Evolutionary conservation across 1,140 invertebrate genomes (phyloP), one percentile per base, ranked within the genome.

Genomic region (Cydia amplana): DNA sequence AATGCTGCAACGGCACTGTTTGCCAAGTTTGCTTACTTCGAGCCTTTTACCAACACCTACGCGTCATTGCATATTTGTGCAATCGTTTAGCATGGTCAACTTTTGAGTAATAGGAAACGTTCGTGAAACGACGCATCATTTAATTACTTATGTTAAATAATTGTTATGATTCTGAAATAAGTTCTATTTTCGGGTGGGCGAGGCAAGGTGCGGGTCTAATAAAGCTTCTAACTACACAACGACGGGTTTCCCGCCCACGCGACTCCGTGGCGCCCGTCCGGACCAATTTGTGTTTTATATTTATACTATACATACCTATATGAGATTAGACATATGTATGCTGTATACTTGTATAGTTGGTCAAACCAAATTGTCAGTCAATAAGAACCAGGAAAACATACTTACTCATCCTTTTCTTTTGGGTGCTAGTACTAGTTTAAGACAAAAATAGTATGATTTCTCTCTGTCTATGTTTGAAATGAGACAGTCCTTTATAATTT

Each of bases 231-330:
- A 67, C 64, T 40, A 70, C 78, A 85, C 84, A 79, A 88, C 89
- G 88, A 92, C 89, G 88, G 91, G 91, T 91, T 91, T 91, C 89
- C 89, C 91, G 88, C 90, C 91, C 85, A 92, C 90, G 88, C 91
- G 91, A 91, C 89, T 85, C 84, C 75, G 82, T 88, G 90, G 90
- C 91, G 91, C 91, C 91, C 78, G 85, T 80, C 82, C 84, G 82
- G 79, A 85, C 81, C 80, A 84, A 81, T 40, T 70, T 36, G 65
- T 70, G 28, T 70, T 60, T 60, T 20, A n/a, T 60, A 60, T n/a
- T 23, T 60, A 60, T 60, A 23, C 12, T 23, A 60, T 10, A 23
- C n/a, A 9, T 60, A 51, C 4, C 0, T n/a, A n/a, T 51, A 51
- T 43, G 40, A 46, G 43, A 46, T 46, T 16, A 46, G 7, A 46